These are phyloP conservation scores for Excalfactoria chinensis DNA, from an alignment of 2,113 vertebrate genomes.

Conservation along the genomic window DNA sequence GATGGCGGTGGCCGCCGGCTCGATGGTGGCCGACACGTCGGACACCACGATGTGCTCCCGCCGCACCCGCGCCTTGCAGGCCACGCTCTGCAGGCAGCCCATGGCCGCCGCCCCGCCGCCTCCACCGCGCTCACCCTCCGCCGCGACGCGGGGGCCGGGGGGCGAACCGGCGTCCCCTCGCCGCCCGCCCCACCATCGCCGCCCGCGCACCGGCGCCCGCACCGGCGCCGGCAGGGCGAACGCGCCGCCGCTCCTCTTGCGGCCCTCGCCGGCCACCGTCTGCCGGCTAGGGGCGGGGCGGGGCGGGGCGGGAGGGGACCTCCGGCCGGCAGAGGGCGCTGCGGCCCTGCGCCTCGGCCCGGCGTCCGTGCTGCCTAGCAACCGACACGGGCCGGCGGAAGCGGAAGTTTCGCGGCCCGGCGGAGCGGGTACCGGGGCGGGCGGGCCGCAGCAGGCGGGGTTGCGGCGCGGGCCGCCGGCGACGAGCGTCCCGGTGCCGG, in stretches of 20 bases:
- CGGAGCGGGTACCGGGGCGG: too few relatives aligned
- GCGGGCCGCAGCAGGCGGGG: too few relatives aligned
- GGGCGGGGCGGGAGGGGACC: too few relatives aligned
- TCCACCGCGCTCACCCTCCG: conserved; percentile 31
- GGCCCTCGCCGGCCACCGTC: conserved; percentile 64
- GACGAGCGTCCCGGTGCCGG: background rate
- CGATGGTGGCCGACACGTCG: conserved; percentile 94
- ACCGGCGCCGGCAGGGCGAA: background rate
- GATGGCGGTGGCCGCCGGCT: conserved; percentile 92
- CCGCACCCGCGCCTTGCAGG: conserved; percentile 94
- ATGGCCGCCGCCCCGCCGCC: conserved; percentile 76
- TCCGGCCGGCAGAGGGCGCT: too few relatives aligned
- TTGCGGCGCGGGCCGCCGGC: background rate
- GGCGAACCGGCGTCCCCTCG: background rate
- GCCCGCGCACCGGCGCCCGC: conserved; percentile 34
- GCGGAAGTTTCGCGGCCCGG: background rate
- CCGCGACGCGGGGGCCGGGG: conserved; percentile 27
- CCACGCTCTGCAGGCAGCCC: conserved; percentile 96
- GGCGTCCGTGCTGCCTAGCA: too few relatives aligned
- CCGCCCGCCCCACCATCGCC: conserved; percentile 30
- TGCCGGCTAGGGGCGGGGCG: background rate
- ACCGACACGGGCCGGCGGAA: background rate
- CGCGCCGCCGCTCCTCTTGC: background rate
- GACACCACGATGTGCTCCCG: conserved; percentile 95
- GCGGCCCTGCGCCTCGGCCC: too few relatives aligned